These are phyloP conservation scores for Donacobius atricapilla DNA, from an alignment of 2,113 vertebrate species.

Conservation along the genomic window DNA sequence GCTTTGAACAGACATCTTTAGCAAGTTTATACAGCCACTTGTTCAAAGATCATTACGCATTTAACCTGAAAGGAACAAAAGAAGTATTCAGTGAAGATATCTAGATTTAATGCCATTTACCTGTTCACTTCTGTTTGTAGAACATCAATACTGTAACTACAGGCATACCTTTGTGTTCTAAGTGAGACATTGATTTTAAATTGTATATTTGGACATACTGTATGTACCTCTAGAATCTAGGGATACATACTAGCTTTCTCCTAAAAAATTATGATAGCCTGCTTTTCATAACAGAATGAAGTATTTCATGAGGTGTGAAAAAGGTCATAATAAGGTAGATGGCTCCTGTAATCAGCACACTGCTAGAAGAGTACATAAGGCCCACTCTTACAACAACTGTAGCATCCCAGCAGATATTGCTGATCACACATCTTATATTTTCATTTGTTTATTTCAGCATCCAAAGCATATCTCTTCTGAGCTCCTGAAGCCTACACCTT, in stretches of 20 bases:
- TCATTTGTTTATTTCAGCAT: not conserved
- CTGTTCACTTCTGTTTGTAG: not conserved
- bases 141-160: not conserved
- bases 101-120: not conserved
- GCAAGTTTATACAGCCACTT: not conserved
- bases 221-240: not conserved
- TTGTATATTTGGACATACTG: not conserved
- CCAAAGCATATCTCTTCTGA: not conserved
- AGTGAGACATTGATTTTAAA: not conserved
- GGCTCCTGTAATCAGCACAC: not conserved
- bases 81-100: not conserved
- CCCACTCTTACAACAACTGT: not conserved
- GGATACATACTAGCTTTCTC: not conserved
- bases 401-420: not conserved
- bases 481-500: not conserved
- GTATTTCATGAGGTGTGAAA: not conserved
- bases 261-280: not conserved
- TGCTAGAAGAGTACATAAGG: not conserved
- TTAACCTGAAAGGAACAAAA: not conserved
- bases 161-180: not conserved
- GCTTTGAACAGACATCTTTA: conserved; percentile 75
- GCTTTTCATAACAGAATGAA: not conserved
- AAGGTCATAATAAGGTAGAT: not conserved
- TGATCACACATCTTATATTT: not conserved
- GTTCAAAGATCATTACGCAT: not conserved